Evolutionary conservation across 2,113 vertebrate genomes (phyloP), one percentile per base, ranked within the genome.

Genomic region (Thalassarche chlororhynchos): DNA sequence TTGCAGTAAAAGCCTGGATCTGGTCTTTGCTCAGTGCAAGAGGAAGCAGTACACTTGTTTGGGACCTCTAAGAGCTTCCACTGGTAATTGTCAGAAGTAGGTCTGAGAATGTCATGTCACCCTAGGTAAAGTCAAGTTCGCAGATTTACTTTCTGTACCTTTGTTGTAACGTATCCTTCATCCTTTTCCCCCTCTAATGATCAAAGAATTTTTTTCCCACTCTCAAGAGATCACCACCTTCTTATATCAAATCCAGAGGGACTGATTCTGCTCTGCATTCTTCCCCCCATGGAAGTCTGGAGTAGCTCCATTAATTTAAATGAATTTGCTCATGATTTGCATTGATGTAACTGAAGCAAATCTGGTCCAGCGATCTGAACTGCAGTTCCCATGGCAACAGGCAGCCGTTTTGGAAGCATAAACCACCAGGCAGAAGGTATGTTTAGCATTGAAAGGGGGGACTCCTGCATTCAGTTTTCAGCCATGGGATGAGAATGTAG

Each of bases 301-400:
- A 69, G 42, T 82, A 55, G 29, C 40, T 87, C 69, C 46, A 70
- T 93, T 85, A 57, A 87, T 89, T 85, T 87, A 44, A 88, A 28
- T 75, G 49, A 91, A 96, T 94, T 91, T 94, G 65, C 75, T 87
- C 42, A 29, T n/a, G 18, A 87, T 93, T 93, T 93, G 84, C 78
- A 80, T 93, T 80, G 93, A 91, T 93, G 82, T 58, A 89, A 68
- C 44, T 62, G 87, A 93, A 84, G 81, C 66, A 89, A 92, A 82
- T 80, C 80, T 92, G 89, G 93, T 95, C 84, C 94, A 96, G 82
- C 1, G 6, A 69, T 6, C 87, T 36, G 81, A 89, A 84, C 49
- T 70, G 89, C 89, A 74, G 77, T 96, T 95, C 14, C 93, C 89
- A 86, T 91, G 89, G 89, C 62, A 96, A 93, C 93, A 79, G 69